Evolutionary conservation across 2,888 invertebrate genomes (phyloP).

Genomic region (Tipula unca): DNA sequence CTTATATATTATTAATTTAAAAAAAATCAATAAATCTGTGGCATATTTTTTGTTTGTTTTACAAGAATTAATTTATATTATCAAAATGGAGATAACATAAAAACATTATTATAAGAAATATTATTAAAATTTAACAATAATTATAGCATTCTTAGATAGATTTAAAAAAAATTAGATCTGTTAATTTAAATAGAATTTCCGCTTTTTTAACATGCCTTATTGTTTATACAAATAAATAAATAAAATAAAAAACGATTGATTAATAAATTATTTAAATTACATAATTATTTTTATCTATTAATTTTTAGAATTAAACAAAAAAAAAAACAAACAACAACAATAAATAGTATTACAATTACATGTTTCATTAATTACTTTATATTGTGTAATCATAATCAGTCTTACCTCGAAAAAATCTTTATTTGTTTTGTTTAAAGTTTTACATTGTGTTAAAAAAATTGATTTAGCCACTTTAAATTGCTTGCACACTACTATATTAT

Average conservation of each 20-base stretch:
- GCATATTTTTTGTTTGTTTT: not conserved
- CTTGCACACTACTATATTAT: not conserved
- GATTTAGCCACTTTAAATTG: not conserved
- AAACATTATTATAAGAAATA: not conserved
- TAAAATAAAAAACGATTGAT: not conserved
- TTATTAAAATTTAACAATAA: not conserved
- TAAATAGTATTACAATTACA: not conserved
- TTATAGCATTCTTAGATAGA: not conserved
- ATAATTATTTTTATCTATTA: not conserved
- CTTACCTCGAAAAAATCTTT: not conserved
- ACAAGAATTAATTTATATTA: not conserved
- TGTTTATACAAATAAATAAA: not conserved
- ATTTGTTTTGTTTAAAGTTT: not conserved
- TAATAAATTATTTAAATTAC: constrained; percentile 2
- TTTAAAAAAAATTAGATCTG: not conserved
- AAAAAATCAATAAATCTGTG: not conserved
- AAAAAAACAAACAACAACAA: not conserved
- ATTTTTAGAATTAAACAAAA: not conserved
- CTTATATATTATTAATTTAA: not conserved
- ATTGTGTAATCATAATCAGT: not conserved
- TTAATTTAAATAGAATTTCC: not conserved
- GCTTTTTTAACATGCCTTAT: not conserved
- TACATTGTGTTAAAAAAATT: not conserved
- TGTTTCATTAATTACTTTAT: not conserved
- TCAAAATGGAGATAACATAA: not conserved